Evolutionary conservation across 2,113 vertebrate genomes (phyloP), one percentile per base, ranked within the genome.

Genomic region (Callipepla californica): DNA sequence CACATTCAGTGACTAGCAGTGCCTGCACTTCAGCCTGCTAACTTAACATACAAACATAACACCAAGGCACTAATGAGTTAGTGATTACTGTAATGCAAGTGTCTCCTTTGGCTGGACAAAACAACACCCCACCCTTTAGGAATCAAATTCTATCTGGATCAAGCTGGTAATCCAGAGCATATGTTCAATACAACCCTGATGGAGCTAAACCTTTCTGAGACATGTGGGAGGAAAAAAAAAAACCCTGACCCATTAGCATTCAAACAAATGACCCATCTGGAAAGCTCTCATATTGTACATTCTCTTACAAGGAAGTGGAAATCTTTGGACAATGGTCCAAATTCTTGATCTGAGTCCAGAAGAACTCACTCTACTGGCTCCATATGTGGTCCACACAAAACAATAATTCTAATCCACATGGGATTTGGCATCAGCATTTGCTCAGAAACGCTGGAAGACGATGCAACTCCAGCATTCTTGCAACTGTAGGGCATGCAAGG

Each of bases 91-190:
- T 16, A 73, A 66, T 3, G n/a, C 6, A 23, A 57, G 13, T 23
- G n/a, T 36, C 59, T 68, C 30, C 40, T 19, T 51, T 0, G 3
- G 28, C 22, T 28, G 36, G 26, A 61, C 26, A 30, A 17, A 30
- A 50, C 13, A 62, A 7, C 23, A 38, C 34, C 25, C 20, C 13
- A 50, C 7, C 12, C 21, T 68, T 51, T 61, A 78, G 16, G 1
- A 62, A 7, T 18, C 14, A 40, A 32, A 14, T 57, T 77, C 32
- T 57, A 14, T 20, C 48, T 36, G 40, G 18, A 34, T 9, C 48
- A 36, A 32, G 21, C 1, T 89, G 28, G n/a, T 68, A 62, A 40
- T 16, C 12, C 21, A 36, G n/a, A 34, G 21, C 3, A 0, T 7
- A 8, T 1, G 9, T 18, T 15, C 42, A 67, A 15, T 19, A 51